Conservation (phyloP, 2,797 vertebrate genomes). For the Sciaenops ocellatus region DNA sequence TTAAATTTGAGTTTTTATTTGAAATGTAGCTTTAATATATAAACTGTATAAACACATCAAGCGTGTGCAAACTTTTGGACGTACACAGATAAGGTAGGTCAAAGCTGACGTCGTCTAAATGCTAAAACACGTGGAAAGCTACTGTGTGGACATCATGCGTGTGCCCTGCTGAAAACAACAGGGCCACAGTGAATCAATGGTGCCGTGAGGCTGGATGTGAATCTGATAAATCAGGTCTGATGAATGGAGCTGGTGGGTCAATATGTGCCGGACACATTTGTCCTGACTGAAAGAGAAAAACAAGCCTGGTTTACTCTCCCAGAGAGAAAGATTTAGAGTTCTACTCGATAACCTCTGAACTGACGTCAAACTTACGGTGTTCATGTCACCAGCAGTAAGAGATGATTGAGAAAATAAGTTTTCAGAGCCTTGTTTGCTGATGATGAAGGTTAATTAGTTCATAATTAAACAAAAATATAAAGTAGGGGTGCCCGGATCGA, state of each 20-base stretch:
- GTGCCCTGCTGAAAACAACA: constrained; percentile 10
- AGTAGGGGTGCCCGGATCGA: no score
- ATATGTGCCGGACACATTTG: constrained; percentile 42
- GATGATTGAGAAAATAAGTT: no score
- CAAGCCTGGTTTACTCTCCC: neutral
- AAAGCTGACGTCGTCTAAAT: neutral
- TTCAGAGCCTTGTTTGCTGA: no score
- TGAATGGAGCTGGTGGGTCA: constrained; percentile 51
- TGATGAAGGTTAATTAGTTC: no score
- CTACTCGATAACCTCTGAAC: no score
- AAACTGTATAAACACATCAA: no score
- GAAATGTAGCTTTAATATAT: neutral
- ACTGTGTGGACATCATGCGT: neutral
- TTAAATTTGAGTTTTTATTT: no score
- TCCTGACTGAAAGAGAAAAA: constrained; percentile 2
- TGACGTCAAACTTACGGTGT: no score
- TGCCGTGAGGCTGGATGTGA: constrained; percentile 28
- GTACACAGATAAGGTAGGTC: no score
- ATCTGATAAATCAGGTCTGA: constrained; percentile 60
- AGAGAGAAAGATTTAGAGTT: neutral
- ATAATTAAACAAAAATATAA: no score
- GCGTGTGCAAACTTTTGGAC: neutral
- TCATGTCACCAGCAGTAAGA: no score
- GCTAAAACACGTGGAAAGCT: neutral
- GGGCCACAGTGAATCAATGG: constrained; percentile 56